Conservation (phyloP, 2,888 invertebrate species). For the Orthosia gothica region DNA sequence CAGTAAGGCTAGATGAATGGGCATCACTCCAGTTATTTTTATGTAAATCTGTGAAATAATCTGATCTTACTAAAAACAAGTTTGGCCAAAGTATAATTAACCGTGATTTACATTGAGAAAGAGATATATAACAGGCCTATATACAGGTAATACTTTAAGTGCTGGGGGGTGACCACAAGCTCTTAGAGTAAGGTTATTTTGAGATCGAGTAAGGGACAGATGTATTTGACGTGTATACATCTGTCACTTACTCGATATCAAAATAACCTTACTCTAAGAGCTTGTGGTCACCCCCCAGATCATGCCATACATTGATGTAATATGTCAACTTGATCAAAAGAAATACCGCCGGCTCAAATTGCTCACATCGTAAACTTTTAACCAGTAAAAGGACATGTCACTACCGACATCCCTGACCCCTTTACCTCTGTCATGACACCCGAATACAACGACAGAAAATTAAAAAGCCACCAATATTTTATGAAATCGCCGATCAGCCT, state of each 20-base stretch:
- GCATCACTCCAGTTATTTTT: constrained; percentile 19
- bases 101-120: neutral
- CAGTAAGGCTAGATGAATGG: constrained; percentile 43
- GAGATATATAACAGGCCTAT: neutral
- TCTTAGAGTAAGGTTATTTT: too few relatives aligned
- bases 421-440: constrained; percentile 11
- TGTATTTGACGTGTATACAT: too few relatives aligned
- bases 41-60: constrained; percentile 45
- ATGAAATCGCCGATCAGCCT: constrained; percentile 48
- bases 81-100: neutral
- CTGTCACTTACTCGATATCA: too few relatives aligned
- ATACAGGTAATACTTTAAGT: neutral
- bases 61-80: constrained; percentile 11
- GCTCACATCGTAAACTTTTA: constrained; percentile 2
- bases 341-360: neutral
- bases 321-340: constrained; percentile 23
- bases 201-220: too few relatives aligned
- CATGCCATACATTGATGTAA: neutral
- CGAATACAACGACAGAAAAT: constrained; percentile 15
- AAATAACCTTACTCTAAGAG: too few relatives aligned
- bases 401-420: constrained; percentile 22
- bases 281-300: too few relatives aligned
- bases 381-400: constrained; percentile 31
- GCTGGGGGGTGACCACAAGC: too few relatives aligned
- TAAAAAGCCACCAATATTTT: constrained; percentile 46